A percentile compares a stretch with the other conserved stretches of the same genome.
Conservation (phyloP, 1,140 invertebrate genomes). For the Drosophila lowei region DNA sequence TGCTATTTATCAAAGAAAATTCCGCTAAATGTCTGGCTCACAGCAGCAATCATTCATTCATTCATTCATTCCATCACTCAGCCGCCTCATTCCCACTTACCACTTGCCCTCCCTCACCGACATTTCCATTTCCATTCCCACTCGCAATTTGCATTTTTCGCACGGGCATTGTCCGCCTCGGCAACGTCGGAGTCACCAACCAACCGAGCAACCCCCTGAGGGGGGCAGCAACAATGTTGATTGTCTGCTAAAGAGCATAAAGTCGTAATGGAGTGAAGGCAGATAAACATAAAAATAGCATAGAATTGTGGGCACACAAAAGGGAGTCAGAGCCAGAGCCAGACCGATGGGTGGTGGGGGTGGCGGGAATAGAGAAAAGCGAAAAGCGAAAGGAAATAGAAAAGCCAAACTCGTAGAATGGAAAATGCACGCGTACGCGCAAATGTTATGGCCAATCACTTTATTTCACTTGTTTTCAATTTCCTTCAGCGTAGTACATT, state of each 20-base stretch:
- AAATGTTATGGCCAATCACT: constrained; percentile 77
- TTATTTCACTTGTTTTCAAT: constrained; percentile 82
- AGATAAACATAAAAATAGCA: constrained; percentile 78
- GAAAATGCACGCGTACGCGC: constrained; percentile 75
- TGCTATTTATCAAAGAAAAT: constrained; percentile 70
- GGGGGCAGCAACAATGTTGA: constrained; percentile 63
- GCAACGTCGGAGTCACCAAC: constrained; percentile 10
- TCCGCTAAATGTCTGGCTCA: constrained; percentile 44
- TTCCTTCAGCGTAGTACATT: constrained; percentile 42
- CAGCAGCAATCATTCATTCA: constrained; percentile 66
- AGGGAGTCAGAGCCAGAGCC: constrained; percentile 24
- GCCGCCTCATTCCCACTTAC: constrained; percentile 6
- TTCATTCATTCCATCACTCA: constrained; percentile 29
- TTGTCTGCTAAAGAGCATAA: constrained; percentile 81
- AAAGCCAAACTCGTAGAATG: constrained; percentile 46
- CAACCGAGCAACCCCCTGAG: not conserved
- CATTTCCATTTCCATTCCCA: constrained; percentile 41
- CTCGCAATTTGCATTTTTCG: constrained; percentile 78
- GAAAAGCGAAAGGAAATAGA: constrained; percentile 18
- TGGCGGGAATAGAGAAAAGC: not conserved
- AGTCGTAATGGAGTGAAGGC: constrained; percentile 80
- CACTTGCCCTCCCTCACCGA: constrained; percentile 40
- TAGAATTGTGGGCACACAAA: constrained; percentile 78
- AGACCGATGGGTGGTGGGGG: not conserved
- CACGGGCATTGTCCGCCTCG: constrained; percentile 62